phyloP scores from a whole-genome alignment of 2,113 vertebrate genomes.

The Sporophila hypoxantha region DNA sequence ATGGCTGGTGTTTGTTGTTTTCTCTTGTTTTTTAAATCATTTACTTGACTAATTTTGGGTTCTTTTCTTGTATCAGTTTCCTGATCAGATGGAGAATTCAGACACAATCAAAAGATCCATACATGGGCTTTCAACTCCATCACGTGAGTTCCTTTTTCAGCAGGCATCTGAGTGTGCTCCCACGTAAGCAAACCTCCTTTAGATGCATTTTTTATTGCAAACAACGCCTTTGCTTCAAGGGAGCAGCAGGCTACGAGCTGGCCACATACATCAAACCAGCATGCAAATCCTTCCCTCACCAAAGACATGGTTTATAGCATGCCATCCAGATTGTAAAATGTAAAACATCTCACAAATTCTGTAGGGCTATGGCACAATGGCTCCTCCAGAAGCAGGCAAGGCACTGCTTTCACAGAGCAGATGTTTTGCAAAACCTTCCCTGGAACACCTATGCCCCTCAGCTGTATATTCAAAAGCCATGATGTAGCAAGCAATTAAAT shows the following conservation, averaged over 20 bases:
- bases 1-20: background rate
- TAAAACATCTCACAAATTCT: background rate
- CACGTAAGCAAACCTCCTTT: background rate
- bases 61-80: background rate
- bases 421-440: background rate
- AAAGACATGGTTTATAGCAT: background rate
- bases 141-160: background rate
- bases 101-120: background rate
- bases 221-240: conserved; percentile 21
- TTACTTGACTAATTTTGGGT: background rate
- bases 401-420: background rate
- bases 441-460: background rate
- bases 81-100: background rate
- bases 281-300: background rate
- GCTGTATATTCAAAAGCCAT: background rate
- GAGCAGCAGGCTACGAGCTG: conserved; percentile 16
- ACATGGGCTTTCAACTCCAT: background rate
- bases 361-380: background rate
- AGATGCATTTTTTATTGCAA: conserved; percentile 31
- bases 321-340: background rate
- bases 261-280: background rate
- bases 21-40: background rate
- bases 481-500: background rate
- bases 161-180: background rate
- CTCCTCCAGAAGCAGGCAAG: background rate